These are phyloP conservation scores for Patagioenas fasciata DNA, from an alignment of 2,113 vertebrate genomes.

Conservation along the genomic window DNA sequence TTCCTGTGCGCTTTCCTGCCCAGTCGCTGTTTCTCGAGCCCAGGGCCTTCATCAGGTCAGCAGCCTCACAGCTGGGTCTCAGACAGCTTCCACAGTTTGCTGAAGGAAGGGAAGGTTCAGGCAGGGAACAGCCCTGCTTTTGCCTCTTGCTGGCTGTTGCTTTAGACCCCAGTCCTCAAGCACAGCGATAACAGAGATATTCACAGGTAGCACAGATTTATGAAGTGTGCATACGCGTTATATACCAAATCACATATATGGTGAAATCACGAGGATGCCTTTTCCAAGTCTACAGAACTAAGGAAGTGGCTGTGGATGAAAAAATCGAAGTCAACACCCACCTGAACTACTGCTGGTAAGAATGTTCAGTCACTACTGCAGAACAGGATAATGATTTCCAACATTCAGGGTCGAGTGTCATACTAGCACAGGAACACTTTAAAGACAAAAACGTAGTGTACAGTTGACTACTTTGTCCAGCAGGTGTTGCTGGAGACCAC, in stretches of 20 bases:
- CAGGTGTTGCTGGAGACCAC: conserved; percentile 56
- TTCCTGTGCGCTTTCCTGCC: neutral
- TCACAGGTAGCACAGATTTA: neutral
- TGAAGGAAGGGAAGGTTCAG: neutral
- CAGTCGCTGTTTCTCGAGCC: neutral
- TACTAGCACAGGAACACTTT: neutral
- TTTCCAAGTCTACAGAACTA: neutral
- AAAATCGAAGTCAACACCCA: neutral
- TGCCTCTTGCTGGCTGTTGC: neutral
- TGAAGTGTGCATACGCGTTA: neutral
- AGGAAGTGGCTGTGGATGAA: neutral
- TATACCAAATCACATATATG: accelerated
- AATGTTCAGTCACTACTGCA: neutral
- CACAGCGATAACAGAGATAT: neutral
- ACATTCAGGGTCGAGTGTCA: neutral
- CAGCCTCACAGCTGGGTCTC: neutral
- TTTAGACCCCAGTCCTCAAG: neutral
- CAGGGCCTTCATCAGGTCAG: accelerated
- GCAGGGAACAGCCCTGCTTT: neutral
- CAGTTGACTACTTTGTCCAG: conserved; percentile 2
- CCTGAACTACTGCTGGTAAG: neutral
- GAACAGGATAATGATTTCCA: neutral
- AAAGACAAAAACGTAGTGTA: neutral
- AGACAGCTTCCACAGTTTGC: accelerated
- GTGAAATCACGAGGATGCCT: neutral